These are phyloP conservation scores for Acleris literana DNA, from an alignment of 2,888 invertebrate genomes.

Conservation along the genomic window DNA sequence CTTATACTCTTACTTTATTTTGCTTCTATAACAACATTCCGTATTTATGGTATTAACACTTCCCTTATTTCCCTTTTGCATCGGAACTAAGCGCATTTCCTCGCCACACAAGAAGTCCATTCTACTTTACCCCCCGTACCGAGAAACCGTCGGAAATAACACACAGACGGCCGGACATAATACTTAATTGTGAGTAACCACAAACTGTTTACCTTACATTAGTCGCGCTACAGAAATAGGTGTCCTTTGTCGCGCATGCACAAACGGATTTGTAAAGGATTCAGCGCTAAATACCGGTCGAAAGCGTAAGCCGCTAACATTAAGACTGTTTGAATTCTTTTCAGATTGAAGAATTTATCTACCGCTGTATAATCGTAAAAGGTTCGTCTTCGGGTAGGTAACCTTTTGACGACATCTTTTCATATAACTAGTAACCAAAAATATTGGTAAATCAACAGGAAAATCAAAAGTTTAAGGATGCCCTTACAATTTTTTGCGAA, in stretches of 20 bases:
- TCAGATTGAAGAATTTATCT: constrained; percentile 21
- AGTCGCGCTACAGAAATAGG: constrained; percentile 62
- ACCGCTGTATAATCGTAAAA: constrained; percentile 17
- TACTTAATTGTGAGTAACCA: constrained; percentile 65
- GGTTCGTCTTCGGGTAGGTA: constrained; percentile 19
- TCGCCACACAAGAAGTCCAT: constrained; percentile 73
- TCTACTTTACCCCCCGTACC: constrained; percentile 58
- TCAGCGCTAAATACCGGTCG: constrained; percentile 45
- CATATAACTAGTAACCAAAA: no score
- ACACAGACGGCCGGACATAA: constrained; percentile 55
- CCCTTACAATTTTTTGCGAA: no score
- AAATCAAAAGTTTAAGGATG: no score
- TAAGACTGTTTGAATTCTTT: constrained; percentile 26
- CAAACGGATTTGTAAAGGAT: constrained; percentile 55
- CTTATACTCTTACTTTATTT: background rate
- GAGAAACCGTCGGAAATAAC: constrained; percentile 70
- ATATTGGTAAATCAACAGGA: no score
- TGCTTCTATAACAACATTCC: background rate
- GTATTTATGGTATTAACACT: background rate
- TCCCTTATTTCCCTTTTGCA: constrained; percentile 41
- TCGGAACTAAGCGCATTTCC: constrained; percentile 61
- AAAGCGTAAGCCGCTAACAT: constrained; percentile 32
- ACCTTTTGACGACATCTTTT: constrained; percentile 5
- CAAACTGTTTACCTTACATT: constrained; percentile 76
- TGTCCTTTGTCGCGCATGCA: constrained; percentile 59